Conservation (phyloP, 2,797 vertebrate genomes). For the Pseudomugil gertrudae region DNA sequence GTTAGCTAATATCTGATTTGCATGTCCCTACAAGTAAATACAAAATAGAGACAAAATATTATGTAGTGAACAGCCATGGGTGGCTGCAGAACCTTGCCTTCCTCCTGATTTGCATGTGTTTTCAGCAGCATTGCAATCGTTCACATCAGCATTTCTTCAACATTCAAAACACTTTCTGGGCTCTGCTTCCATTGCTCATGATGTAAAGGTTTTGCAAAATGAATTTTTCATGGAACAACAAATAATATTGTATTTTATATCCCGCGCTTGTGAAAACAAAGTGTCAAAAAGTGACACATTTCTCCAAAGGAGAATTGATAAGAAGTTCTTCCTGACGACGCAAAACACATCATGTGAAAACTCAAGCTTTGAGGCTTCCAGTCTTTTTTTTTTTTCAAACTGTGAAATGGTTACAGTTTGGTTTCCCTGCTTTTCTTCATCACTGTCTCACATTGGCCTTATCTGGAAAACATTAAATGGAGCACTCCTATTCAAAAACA, state of each 20-base stretch:
- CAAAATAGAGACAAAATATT: no score
- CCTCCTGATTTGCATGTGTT: conserved; percentile 23
- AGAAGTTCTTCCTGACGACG: conserved; percentile 43
- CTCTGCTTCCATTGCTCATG: conserved; percentile 19
- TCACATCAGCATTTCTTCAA: conserved; percentile 48
- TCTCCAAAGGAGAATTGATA: conserved; percentile 35
- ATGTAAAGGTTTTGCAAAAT: conserved; percentile 37
- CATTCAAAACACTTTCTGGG: conserved; percentile 17
- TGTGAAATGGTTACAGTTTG: background rate
- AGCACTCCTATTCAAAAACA: conserved; percentile 19
- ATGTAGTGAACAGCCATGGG: conserved; percentile 6
- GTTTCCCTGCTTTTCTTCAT: background rate
- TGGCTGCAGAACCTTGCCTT: conserved; percentile 16
- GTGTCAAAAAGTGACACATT: conserved; percentile 56
- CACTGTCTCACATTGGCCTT: background rate
- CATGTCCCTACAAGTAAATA: no score
- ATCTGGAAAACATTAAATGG: conserved; percentile 27
- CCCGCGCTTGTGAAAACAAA: conserved; percentile 45
- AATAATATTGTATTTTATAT: conserved; percentile 50
- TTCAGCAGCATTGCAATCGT: conserved; percentile 8
- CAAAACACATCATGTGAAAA: conserved; percentile 20
- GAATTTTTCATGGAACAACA: conserved; percentile 42
- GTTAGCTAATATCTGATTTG: no score
- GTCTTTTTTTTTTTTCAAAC: fast-evolving
- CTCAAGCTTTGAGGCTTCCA: background rate